Evolutionary conservation across 1,140 invertebrate genomes (phyloP).

Genomic region (Pseudomyrmex flavicornis): DNA sequence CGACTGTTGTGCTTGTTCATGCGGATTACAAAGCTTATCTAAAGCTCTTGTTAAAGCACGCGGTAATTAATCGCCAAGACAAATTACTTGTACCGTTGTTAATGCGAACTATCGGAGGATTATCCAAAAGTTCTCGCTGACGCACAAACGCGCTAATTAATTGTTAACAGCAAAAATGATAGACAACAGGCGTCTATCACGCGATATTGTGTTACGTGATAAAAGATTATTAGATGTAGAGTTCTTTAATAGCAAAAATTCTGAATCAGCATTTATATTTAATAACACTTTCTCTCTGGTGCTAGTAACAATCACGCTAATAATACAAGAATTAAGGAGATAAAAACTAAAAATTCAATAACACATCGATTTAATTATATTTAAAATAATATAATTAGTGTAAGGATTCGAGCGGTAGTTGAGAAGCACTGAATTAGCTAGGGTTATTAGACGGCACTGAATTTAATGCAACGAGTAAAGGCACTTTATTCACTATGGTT

Average conservation of each 20-base stretch:
- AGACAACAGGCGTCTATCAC: conserved; percentile 17
- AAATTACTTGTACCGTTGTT: conserved; percentile 57
- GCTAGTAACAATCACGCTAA: neutral
- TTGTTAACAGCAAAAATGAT: conserved; percentile 42
- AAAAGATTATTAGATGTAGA: conserved; percentile 39
- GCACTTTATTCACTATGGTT: no score
- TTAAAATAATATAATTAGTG: no score
- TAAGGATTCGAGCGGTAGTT: no score
- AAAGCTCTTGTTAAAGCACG: conserved; percentile 59
- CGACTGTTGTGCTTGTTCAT: conserved; percentile 47
- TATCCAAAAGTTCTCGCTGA: conserved; percentile 60
- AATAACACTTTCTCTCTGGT: neutral
- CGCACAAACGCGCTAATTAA: conserved; percentile 49
- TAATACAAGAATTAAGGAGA: neutral
- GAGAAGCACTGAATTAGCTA: no score
- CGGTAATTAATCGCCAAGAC: conserved; percentile 57
- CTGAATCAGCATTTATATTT: neutral
- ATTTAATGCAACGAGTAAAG: no score
- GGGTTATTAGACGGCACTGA: no score
- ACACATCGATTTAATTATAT: no score
- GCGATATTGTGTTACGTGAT: conserved; percentile 23
- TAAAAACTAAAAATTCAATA: no score
- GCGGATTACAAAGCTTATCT: conserved; percentile 56
- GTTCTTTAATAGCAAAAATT: conserved; percentile 14
- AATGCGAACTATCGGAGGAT: conserved; percentile 63